Conservation (phyloP, 2,113 vertebrate genomes). For the Greenwoodochromis staneri region DNA sequence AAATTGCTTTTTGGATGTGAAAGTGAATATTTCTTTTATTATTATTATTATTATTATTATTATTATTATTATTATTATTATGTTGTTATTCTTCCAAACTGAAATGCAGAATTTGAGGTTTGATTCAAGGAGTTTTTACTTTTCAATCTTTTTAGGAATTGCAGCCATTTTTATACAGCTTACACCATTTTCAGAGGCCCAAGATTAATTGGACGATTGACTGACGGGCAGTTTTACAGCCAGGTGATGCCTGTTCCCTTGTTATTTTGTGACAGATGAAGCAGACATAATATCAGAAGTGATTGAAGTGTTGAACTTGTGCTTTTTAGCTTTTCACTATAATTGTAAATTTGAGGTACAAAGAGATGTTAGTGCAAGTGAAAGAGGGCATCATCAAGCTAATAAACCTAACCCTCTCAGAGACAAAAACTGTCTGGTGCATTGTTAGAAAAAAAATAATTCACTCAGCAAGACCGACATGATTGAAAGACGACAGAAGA, state of each 20-base stretch:
- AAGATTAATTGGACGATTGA: not conserved
- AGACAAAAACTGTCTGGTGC: not conserved
- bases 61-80: not conserved
- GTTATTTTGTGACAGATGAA: not conserved
- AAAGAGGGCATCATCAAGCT: not conserved
- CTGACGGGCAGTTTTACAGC: not conserved
- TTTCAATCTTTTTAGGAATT: not conserved
- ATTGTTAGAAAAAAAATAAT: not conserved
- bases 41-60: not conserved
- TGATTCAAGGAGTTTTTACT: not conserved
- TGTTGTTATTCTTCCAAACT: not conserved
- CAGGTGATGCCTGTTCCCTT: not conserved
- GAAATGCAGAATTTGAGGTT: not conserved
- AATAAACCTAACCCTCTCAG: not conserved
- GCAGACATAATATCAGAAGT: not conserved
- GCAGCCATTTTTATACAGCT: not conserved
- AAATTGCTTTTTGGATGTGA: not conserved
- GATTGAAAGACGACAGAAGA: not conserved
- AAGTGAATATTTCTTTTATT: not conserved
- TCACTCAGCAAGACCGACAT: not conserved
- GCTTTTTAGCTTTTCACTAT: not conserved
- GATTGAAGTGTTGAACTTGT: not conserved
- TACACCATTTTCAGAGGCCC: not conserved
- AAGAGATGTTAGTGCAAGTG: not conserved
- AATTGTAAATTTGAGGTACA: not conserved